phyloP scores from a whole-genome alignment of 30 jellyfish, hydroid and myxozoan genomes.

The Cassiopea andromeda region DNA sequence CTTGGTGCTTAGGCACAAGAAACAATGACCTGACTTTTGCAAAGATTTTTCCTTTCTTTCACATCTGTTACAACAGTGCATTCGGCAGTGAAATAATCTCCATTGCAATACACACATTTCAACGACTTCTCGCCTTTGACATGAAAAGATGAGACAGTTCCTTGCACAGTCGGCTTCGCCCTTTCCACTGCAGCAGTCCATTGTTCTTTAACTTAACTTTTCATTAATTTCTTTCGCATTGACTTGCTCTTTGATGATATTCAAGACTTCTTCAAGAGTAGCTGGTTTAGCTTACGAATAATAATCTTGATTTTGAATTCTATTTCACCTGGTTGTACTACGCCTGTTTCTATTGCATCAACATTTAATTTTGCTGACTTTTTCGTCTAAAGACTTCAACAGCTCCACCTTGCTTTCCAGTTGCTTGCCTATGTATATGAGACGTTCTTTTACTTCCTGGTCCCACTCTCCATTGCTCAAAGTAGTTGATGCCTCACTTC shows the following conservation, averaged over 20 bases:
- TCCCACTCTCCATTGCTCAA: neutral
- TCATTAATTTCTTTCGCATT: slow-evolving; percentile 52
- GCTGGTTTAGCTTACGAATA: slow-evolving; percentile 38
- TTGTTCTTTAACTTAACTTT: neutral
- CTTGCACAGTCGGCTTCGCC: neutral
- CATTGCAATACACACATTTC: neutral
- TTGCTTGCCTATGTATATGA: neutral
- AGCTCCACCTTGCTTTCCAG: no score
- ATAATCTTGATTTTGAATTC: slow-evolving; percentile 28
- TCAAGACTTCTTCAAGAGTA: slow-evolving; percentile 31
- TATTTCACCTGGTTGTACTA: slow-evolving; percentile 52
- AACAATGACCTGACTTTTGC: slow-evolving; percentile 4
- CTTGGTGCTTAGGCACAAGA: neutral
- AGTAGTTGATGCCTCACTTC: neutral
- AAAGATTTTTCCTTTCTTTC: neutral
- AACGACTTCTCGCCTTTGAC: neutral
- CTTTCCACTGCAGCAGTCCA: neutral
- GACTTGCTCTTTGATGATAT: slow-evolving; percentile 9
- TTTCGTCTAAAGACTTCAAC: no score
- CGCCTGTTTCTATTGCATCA: no score
- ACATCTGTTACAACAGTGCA: neutral
- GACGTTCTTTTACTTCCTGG: neutral
- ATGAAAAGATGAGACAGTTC: slow-evolving; percentile 15
- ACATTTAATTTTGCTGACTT: no score
- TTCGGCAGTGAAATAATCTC: neutral